These are phyloP conservation scores for Prunella fulvescens DNA, from an alignment of 2,113 vertebrate species.

Conservation along the genomic window DNA sequence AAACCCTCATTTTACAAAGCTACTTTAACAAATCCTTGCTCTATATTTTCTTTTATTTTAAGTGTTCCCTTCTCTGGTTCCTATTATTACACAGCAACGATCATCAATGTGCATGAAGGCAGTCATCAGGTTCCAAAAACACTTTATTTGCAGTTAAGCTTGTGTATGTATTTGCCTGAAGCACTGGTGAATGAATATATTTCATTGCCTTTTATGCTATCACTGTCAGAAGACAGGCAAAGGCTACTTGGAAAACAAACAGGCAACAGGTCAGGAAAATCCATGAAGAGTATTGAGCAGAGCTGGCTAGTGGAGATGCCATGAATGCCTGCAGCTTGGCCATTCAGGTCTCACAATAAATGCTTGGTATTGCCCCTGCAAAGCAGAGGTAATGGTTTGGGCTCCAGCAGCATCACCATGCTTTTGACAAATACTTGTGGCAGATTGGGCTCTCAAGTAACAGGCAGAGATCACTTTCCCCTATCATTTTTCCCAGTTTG, in stretches of 20 bases:
- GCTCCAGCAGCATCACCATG: not conserved
- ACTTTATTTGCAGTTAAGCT: not conserved
- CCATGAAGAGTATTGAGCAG: not conserved
- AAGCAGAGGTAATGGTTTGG: not conserved
- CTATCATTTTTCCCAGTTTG: not conserved
- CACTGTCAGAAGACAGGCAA: not conserved
- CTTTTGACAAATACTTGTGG: not conserved
- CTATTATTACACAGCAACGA: not conserved
- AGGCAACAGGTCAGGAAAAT: not conserved
- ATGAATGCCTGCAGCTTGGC: not conserved
- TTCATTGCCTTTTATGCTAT: not conserved
- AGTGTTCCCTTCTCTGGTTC: not conserved
- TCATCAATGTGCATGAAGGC: not conserved
- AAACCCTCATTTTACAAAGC: not conserved
- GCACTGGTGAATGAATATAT: not conserved
- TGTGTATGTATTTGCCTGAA: not conserved
- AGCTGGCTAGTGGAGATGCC: not conserved
- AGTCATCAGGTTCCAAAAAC: not conserved
- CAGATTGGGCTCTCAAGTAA: not conserved
- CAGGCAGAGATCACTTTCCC: not conserved
- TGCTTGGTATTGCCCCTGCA: not conserved
- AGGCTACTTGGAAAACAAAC: not conserved
- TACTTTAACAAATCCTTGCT: not conserved
- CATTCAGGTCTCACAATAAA: not conserved
- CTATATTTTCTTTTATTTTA: not conserved